Evolutionary conservation across 2,888 invertebrate genomes (phyloP), one percentile per base, ranked within the genome.

Genomic region (Tenthredo scrophulariae): DNA sequence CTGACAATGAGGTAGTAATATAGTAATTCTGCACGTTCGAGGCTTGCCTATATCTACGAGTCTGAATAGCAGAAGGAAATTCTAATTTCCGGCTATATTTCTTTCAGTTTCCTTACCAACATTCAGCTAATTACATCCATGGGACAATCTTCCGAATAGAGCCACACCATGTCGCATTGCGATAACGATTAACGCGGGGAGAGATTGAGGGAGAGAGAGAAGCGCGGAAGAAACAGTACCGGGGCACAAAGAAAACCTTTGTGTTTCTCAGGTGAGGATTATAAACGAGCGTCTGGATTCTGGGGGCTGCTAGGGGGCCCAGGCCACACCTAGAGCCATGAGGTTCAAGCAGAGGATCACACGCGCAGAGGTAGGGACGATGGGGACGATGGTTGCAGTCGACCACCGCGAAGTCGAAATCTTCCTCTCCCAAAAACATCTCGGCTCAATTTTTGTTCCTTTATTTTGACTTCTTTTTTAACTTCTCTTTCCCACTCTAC

Each of bases 191-290:
- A 15, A 70, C 9, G 15, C 50, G 67, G 15, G 50, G 50, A 72
- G 74, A 82, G 84, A 85, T 85, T 74, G 75, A 50, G 46, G 67
- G 82, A 74, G 75, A 84, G 84, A 88, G 89, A 87, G 89, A 88
- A 88, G n/a, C 37, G 22, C 43, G 26, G 50, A 50, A 85, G 26
- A 22, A 90, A 87, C 88, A 89, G 62, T 89, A 89, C 88, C 87
- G 89, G 89, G 88, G 89, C 89, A 90, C 89, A 90, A 89, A 89
- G 89, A 88, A 88, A 88, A 87, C 88, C 91, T 92, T 91, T 91
- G 92, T 91, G 91, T 90, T 90, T 90, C 90, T 90, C 91, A 91
- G 91, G 90, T 90, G 91, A 91, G 91, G 89, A 89, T 91, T 91
- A 92, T 91, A 92, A 92, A 92, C 92, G 92, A 92, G 91, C 67